Percentiles rank a stretch among this genome's conserved stretches.
These are phyloP conservation scores for western clawed frog (Xenopus tropicalis) DNA, from an alignment of 2,113 vertebrate species.

Conservation along the genomic window DNA sequence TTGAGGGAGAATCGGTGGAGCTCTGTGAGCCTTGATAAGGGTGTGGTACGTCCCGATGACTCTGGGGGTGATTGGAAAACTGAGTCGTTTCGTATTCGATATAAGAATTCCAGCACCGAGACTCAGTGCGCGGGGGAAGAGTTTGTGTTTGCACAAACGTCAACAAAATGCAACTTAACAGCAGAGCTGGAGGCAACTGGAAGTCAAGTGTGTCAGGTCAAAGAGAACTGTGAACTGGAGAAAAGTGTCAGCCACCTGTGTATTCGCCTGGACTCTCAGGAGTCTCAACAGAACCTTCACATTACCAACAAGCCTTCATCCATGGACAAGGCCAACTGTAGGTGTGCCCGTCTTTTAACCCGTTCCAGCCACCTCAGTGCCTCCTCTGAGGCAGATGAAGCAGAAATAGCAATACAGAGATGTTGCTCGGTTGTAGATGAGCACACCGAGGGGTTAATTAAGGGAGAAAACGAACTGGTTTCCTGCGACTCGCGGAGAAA, in stretches of 20 bases:
- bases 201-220: constrained; percentile 33
- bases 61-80: constrained; percentile 14
- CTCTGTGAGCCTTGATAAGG: constrained; percentile 38
- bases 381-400: constrained; percentile 40
- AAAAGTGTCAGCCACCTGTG: constrained; percentile 27
- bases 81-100: constrained; percentile 37
- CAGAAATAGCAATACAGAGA: constrained; percentile 40
- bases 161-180: constrained; percentile 42
- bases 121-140: constrained; percentile 39
- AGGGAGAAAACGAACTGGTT: constrained; percentile 49
- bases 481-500: constrained; percentile 50
- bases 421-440: constrained; percentile 49
- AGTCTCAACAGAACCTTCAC: constrained; percentile 40
- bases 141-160: constrained; percentile 47
- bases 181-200: constrained; percentile 40
- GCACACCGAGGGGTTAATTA: constrained; percentile 47
- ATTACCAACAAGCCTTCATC: constrained; percentile 20
- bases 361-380: constrained; percentile 40
- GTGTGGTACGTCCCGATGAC: constrained; percentile 49
- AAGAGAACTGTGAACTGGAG: constrained; percentile 36
- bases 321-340: constrained; percentile 37
- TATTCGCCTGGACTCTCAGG: constrained; percentile 32
- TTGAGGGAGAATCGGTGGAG: constrained; percentile 48
- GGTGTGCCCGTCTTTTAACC: constrained; percentile 40
- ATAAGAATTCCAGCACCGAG: constrained; percentile 43